A percentile compares a stretch with the other conserved stretches of the same genome.
Conservation (phyloP, 2,888 invertebrate genomes). For the Drosophila parthenogenetica region DNA sequence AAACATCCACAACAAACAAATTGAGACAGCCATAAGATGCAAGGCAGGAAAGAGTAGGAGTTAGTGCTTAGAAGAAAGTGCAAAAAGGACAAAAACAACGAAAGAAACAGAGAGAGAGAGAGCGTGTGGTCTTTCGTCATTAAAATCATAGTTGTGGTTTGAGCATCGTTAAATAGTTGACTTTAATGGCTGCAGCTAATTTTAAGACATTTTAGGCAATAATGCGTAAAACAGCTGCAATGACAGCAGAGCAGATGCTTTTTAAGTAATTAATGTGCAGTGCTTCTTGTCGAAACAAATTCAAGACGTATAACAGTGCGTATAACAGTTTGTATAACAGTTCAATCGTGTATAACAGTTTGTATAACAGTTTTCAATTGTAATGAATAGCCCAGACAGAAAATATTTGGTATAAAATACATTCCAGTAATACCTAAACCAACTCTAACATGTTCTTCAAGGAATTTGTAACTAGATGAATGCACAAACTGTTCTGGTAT, state of each 20-base stretch:
- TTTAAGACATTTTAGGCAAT: conserved; percentile 4
- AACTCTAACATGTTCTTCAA: no score
- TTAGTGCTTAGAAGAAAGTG: no score
- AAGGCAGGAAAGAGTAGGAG: neutral
- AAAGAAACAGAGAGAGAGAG: neutral
- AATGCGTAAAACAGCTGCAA: conserved; percentile 3
- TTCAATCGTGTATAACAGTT: conserved; percentile 1
- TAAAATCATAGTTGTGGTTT: conserved; percentile 29
- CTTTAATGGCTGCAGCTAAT: conserved; percentile 26
- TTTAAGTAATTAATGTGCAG: neutral
- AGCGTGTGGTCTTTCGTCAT: conserved; percentile 17
- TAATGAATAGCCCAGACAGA: no score
- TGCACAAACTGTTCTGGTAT: no score
- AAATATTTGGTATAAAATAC: no score
- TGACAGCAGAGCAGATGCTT: neutral
- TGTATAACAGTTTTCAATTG: conserved; percentile 19
- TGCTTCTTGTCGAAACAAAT: neutral
- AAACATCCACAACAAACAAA: conserved; percentile 38
- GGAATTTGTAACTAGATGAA: no score
- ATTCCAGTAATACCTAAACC: no score
- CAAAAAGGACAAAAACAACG: neutral
- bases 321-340: neutral
- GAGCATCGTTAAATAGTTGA: conserved; percentile 32
- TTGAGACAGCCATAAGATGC: conserved; percentile 6
- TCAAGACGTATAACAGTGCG: conserved; percentile 22